Evolutionary conservation across 2,888 invertebrate species (phyloP).

Genomic region (Spodoptera littoralis): DNA sequence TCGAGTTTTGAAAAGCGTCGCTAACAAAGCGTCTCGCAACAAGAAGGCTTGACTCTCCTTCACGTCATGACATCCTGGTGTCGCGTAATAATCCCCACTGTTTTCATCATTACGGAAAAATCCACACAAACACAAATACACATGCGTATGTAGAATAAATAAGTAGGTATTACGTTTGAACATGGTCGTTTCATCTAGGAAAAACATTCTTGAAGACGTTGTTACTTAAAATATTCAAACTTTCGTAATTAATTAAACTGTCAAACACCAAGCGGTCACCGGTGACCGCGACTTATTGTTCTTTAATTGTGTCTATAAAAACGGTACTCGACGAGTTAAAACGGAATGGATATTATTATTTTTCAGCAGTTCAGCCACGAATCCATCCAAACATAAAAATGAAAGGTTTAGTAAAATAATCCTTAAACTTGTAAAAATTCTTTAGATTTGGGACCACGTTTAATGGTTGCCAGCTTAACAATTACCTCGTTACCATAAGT

Average conservation of each 20-base stretch:
- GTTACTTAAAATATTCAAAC: no score
- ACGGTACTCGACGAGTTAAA: no score
- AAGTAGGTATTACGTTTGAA: no score
- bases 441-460: constrained; percentile 14
- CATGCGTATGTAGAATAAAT: no score
- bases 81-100: constrained; percentile 43
- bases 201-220: background rate
- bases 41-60: constrained; percentile 63
- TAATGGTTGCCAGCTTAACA: constrained; percentile 30
- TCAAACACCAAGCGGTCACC: no score
- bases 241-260: no score
- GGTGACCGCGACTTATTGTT: no score
- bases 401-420: no score
- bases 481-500: constrained; percentile 34
- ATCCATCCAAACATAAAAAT: no score
- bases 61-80: constrained; percentile 64
- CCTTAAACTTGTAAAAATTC: background rate
- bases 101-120: constrained; percentile 24
- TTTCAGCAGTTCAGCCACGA: no score
- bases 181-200: background rate
- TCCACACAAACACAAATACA: constrained; percentile 1
- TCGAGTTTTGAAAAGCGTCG: constrained; percentile 60
- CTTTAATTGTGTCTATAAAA: no score
- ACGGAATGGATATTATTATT: no score
- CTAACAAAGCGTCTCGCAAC: constrained; percentile 69